Base-by-base conservation (phyloP, 2,888 invertebrate genomes). In the Latrodectus elegans region DNA sequence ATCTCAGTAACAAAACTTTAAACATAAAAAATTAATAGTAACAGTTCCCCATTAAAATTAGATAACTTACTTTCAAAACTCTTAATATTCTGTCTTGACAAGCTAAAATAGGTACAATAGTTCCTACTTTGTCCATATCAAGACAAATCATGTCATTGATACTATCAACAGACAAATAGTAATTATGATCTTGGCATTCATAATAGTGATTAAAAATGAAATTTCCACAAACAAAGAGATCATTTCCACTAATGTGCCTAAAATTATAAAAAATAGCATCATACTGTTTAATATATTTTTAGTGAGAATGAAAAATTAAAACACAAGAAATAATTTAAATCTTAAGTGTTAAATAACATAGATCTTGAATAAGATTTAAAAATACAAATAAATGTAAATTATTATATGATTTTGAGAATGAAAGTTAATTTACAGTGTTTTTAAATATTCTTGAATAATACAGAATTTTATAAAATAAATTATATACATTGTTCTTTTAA, bases 181-280 rank as follows among this genome's bases (percentile, higher is more conserved):
- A 96, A 91, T 96, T 95, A 22, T 95, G 94, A 91, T 98, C 98
- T 91, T 95, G 95, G 91, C 97, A 96, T 91, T 98, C 97, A 91
- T 95, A 94, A 92, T 96, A 99, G 91, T 97, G 97, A 89, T 96
- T 97, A 91, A 92, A 93, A 76, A 93, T 92, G 90, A 93, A 93
- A 87, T 92, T 95, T 79, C 98, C 97, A 91, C 97, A 96, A 17
- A 97, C 94, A 90, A 98, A 95, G 89, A 99, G 93, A 92, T 99
- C 97, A 84, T 95, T 95, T 82, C 96, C 97, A 88, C 95, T 93
- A 15, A 98, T 95, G 92, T 94, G 95, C 95, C 97, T 97, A 91
- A 79, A 92, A 88, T 14, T 10, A 92, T 71, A 82, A 92, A n/a
- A 71, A 83, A 90, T 81, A 22, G 22, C 68, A 53, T n/a, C 55